Percentiles rank a stretch among this genome's conserved stretches.
Evolutionary conservation across 2,888 invertebrate species (phyloP).

Genomic region (Eupsilia transversa): DNA sequence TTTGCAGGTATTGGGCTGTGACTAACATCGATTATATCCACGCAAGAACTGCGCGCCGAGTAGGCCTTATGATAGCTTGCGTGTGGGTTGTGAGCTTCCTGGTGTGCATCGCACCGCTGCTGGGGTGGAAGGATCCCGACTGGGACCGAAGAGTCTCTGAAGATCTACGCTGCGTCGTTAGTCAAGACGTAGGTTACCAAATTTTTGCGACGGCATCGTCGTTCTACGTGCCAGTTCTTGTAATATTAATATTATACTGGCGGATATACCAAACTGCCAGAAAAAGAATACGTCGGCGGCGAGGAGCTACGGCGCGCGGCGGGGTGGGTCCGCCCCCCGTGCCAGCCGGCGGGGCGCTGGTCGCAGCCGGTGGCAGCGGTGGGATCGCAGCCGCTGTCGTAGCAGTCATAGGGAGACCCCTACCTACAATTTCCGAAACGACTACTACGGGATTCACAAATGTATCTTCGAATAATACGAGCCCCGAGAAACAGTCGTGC

Average conservation of each 20-base stretch:
- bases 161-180: slow-evolving; percentile 94
- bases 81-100: slow-evolving; percentile 96
- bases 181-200: slow-evolving; percentile 96
- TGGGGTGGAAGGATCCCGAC: slow-evolving; percentile 94
- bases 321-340: slow-evolving; percentile 86
- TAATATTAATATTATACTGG: slow-evolving; percentile 97
- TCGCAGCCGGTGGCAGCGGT: slow-evolving; percentile 93
- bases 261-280: slow-evolving; percentile 97
- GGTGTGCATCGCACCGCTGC: slow-evolving; percentile 96
- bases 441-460: slow-evolving; percentile 94
- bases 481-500: slow-evolving; percentile 94
- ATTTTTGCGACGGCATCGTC: slow-evolving; percentile 97
- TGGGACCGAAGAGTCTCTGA: slow-evolving; percentile 90
- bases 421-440: slow-evolving; percentile 93
- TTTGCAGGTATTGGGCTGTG: slow-evolving; percentile 95
- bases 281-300: slow-evolving; percentile 94
- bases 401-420: slow-evolving; percentile 92
- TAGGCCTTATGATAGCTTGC: slow-evolving; percentile 95
- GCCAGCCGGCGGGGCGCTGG: slow-evolving; percentile 91
- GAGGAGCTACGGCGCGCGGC: slow-evolving; percentile 90
- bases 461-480: slow-evolving; percentile 93
- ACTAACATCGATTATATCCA: slow-evolving; percentile 97
- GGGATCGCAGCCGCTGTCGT: slow-evolving; percentile 94
- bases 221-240: slow-evolving; percentile 96
- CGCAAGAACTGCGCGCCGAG: slow-evolving; percentile 93